Base-by-base conservation (phyloP, 1,140 invertebrate species). In the Teleogryllus occipitalis region DNA sequence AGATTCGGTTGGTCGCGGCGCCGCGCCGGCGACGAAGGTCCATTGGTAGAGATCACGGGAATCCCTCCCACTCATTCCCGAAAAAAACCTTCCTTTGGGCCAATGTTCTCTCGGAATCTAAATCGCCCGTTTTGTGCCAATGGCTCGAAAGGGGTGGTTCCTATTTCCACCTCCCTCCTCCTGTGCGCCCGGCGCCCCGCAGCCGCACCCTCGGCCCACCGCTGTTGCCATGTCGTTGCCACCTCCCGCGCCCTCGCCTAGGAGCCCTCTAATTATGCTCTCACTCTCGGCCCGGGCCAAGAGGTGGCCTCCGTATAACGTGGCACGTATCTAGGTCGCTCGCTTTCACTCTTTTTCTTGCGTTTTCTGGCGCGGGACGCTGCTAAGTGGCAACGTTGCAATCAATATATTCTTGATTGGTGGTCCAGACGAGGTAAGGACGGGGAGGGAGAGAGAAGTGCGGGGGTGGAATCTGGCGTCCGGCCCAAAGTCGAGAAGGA, bases 81-180 rank as follows among this genome's bases (percentile, higher is more conserved):
- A 39, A 78, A 78, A 75, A 78, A 78, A 1, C 27, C 73, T 78
- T 49, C 48, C 76, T n/a, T 22, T 73, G 47, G 78, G 78, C 78
- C 78, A 78, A 78, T 78, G 78, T 73, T 78, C 78, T 72, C 46
- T 14, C 65, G 27, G 78, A 78, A 73, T 78, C 78, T 74, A 78
- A 78, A 78, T 78, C 18, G 78, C 46, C 18, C 78, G 48, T 74
- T 78, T 49, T 78, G 78, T 78, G 78, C 78, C 78, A 78, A 78
- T 78, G 54, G 78, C 47, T 47, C 65, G 65, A 78, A 78, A 74
- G 54, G 78, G 78, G 78, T 78, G 47, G 78, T 22, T 78, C 78
- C 78, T 47, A 65, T 65, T 65, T 65, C 54, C 18, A 65, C 54
- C 10, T 65, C 54, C 10, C 15, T 73, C 10, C 15, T 73, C 12